These are phyloP conservation scores for Notocelia uddmanniana DNA, from an alignment of 2,888 invertebrate species.

Conservation along the genomic window DNA sequence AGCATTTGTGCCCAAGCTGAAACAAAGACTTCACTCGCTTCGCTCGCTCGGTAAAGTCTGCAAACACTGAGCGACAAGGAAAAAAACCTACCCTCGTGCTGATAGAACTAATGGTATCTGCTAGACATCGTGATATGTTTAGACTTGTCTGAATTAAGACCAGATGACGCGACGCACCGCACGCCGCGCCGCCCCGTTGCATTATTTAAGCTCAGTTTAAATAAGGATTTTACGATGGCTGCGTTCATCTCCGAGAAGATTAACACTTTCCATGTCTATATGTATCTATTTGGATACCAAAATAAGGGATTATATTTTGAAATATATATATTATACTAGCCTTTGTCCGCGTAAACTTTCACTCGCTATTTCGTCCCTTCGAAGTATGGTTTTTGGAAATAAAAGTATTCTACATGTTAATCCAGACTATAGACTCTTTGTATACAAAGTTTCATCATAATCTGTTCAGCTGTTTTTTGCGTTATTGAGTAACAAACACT, in stretches of 20 bases:
- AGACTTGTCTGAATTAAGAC: constrained; percentile 10
- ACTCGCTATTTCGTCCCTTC: no score
- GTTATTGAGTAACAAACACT: no score
- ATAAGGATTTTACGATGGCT: not conserved
- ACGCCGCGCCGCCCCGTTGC: not conserved
- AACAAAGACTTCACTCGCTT: no score
- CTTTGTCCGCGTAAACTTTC: no score
- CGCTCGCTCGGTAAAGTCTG: no score
- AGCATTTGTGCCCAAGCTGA: no score
- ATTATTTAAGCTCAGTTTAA: constrained; percentile 7
- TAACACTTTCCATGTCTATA: not conserved
- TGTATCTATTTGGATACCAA: not conserved
- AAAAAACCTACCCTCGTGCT: not conserved
- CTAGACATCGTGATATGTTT: constrained; percentile 29
- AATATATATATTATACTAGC: no score
- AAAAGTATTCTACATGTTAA: no score
- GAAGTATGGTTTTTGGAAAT: no score
- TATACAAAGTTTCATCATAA: no score
- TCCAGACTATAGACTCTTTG: no score
- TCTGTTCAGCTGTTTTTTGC: no score
- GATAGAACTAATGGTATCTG: constrained; percentile 1
- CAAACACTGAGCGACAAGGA: not conserved
- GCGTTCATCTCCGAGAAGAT: not conserved
- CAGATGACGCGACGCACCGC: not conserved
- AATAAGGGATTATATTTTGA: not conserved